Conservation (phyloP, 2,888 invertebrate species). For the Sphaerophoria rueppellii region DNA sequence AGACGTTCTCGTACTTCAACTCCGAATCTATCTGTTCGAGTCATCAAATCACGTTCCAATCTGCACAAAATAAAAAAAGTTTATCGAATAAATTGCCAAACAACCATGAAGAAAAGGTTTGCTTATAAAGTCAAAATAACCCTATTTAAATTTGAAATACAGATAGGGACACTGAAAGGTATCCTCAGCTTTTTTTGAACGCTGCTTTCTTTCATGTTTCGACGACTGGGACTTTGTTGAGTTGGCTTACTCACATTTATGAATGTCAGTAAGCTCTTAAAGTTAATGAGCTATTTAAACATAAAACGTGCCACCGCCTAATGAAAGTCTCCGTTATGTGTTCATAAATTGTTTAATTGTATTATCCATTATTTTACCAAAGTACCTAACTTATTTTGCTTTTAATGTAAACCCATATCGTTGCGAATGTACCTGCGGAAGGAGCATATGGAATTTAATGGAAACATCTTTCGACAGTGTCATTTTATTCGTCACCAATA, state of each 20-base stretch:
- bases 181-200: neutral
- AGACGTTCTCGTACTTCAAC: conserved; percentile 92
- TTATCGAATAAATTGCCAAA: conserved; percentile 7
- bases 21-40: conserved; percentile 91
- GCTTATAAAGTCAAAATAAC: neutral
- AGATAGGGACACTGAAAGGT: conserved; percentile 42
- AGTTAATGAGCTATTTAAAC: conserved; percentile 35
- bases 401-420: conserved; percentile 3
- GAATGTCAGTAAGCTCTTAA: conserved; percentile 21
- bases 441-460: neutral
- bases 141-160: conserved; percentile 23
- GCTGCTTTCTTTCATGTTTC: neutral
- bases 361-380: conserved; percentile 2
- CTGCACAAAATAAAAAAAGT: conserved; percentile 77
- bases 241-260: neutral
- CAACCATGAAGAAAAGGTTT: neutral
- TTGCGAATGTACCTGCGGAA: neutral
- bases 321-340: conserved; percentile 43
- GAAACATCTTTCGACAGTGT: neutral
- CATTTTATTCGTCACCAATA: neutral
- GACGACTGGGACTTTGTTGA: neutral
- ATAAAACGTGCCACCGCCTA: conserved; percentile 37
- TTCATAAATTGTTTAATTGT: conserved; percentile 62
- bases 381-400: neutral
- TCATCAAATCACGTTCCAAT: conserved; percentile 87